Base-by-base conservation (phyloP, 2,888 invertebrate genomes). In the Buathra laborator region DNA sequence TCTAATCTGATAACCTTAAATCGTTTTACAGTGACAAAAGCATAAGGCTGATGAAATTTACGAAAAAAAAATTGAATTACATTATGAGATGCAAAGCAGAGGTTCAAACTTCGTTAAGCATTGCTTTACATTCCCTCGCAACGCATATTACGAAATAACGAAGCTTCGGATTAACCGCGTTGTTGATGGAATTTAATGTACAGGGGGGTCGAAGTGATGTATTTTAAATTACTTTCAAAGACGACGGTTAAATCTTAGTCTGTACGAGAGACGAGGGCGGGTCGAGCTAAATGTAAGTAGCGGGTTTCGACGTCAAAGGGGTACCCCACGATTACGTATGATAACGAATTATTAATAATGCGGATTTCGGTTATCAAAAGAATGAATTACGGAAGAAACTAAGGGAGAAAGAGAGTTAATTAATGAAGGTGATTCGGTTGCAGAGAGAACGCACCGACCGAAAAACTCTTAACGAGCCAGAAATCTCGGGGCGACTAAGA, bases 281-380 rank as follows among this genome's bases (percentile, higher is more conserved):
- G 7, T 2, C 24, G 5, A 12, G 14, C 5, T 7, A 37, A 37
- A 37, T 9, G 29, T 48, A 2, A 14, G 29, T 19, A 37, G 37
- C n/a, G 37, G 19, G 37, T 37, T 37, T 32, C 14, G 4, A 37
- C 4, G 19, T 2, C 16, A 37, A 68, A 19, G 59, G 16, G 53
- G 16, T 29, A 51, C 32, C 24, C 10, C 62, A 56, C 70, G 7
- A 37, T 37, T 71, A 6, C 62, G 37, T 14, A 44, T 37, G 53
- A 16, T 56, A 53, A 37, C 12, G 70, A 78, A 78, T 79, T 51
- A 79, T 79, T 71, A 79, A 79, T 62, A 37, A 62, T 59, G 10
- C 46, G 32, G 12, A 24, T 66, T 66, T 16, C 16, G 10, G 46
- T 62, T 37, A 43, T 62, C 62, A 68, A 70, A 68, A 37, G 32